Base-by-base conservation (phyloP, 2,888 invertebrate genomes). In the Drosophila longiperda region DNA sequence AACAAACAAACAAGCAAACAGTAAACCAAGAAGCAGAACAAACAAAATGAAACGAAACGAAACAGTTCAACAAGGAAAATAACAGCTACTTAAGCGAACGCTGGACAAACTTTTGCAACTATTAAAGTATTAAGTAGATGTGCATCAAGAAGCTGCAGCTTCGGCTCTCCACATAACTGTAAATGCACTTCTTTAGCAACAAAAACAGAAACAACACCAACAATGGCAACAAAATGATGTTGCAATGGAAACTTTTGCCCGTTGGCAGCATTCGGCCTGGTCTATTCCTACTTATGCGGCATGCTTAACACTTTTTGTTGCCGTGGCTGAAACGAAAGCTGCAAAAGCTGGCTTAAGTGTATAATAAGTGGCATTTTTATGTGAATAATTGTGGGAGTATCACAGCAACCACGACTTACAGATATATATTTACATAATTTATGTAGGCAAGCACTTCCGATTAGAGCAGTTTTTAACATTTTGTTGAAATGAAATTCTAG, bases 51-150 rank as follows among this genome's bases (percentile, higher is more conserved):
- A 60, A 71, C 58, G 29, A 52, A 52, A 61, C 57, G 29, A 72
- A 71, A 66, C 68, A 80, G 78, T 80, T 78, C 54, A 75, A 74
- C 66, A 80, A 73, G 73, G 57, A 73, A 72, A 79, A 73, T 63
- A 80, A 80, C 80, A 80, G 85, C 90, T 90, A 91, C 91, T 91
- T 91, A 90, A 84, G 82, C 69, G 66, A 69, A 77, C 55, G 73
- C 71, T 67, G 73, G 67, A 59, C 75, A 85, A 91, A 91, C 80
- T 91, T 91, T 91, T 83, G 84, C 85, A 91, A 90, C 91, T 91
- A 91, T 91, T 91, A 90, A 91, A 91, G 91, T 90, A 89, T 91
- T 91, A 91, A 91, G 89, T 90, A 81, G 83, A 84, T 87, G 86
- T 82, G 75, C 80, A 87, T 78, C 73, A 78, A 77, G 73, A 71